Evolutionary conservation across 2,797 vertebrate species (phyloP).

Genomic region (Apogon talboti): DNA sequence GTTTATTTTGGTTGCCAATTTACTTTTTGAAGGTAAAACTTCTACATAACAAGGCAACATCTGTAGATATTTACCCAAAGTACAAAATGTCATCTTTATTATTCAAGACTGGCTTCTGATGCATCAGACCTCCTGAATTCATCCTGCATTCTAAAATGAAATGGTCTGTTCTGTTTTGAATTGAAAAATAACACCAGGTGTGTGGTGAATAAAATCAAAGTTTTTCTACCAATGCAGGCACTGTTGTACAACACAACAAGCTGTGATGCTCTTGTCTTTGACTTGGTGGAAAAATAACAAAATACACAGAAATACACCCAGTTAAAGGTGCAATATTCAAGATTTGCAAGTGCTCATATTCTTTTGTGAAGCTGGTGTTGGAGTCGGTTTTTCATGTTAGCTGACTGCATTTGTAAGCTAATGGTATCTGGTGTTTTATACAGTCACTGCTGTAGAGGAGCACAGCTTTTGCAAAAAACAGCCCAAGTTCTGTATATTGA

Average conservation of each 20-base stretch:
- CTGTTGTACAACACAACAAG: conserved; percentile 26
- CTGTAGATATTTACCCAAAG: conserved; percentile 37
- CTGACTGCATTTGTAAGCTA: no score
- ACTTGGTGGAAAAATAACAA: conserved; percentile 3
- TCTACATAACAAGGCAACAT: conserved; percentile 34
- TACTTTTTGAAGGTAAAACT: conserved; percentile 23
- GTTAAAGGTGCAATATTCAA: conserved; percentile 26
- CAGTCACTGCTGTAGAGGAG: no score
- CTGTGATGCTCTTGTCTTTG: conserved; percentile 22
- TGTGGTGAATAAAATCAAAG: conserved; percentile 53
- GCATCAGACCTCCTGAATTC: conserved; percentile 40
- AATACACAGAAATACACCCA: conserved; percentile 29
- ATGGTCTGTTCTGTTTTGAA: conserved; percentile 51
- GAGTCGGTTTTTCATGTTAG: no score
- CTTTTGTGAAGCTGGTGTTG: no score
- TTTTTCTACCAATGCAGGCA: conserved; percentile 30
- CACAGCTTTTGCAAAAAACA: no score
- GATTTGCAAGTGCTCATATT: neutral
- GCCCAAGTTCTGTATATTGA: no score
- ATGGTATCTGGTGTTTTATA: no score
- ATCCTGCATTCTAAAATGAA: conserved; percentile 47
- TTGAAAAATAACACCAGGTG: conserved; percentile 61
- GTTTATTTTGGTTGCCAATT: conserved; percentile 19
- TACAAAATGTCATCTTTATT: conserved; percentile 42
- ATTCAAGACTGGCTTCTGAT: conserved; percentile 42